Evolutionary conservation across 2,113 vertebrate species (phyloP), one percentile per base, ranked within the genome.

Genomic region (Tinamus guttatus): DNA sequence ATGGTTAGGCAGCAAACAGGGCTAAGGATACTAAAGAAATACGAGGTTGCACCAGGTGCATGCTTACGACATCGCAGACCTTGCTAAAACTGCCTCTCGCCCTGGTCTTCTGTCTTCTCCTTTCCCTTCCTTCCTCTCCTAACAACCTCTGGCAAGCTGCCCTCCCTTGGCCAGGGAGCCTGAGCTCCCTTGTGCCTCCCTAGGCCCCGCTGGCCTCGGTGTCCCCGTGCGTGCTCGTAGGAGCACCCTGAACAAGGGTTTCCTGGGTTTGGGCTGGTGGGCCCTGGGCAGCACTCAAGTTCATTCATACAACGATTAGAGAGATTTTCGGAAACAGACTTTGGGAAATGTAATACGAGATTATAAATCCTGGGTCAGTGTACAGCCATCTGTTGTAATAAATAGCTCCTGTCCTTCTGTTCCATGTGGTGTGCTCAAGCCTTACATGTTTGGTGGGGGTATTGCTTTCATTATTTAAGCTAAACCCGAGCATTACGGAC

Each of bases 271-370:
- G 40, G 87, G 62, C 77, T 17, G n/a, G 17, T 59, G 81, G 34
- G 70, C 32, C 52, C 70, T 51, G 70, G 74, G 7, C 58, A 74
- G 49, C 4, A 0, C 71, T 96, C 1, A 45, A 76, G 86, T 95
- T 96, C 95, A 96, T 96, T 97, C 94, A 97, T 90, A 89, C 83
- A 21, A 76, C 94, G 96, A 97, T 96, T 96, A 96, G 92, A 96
- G 92, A 85, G 93, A 95, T 94, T 96, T 96, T 95, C 86, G 85
- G 94, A 94, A 96, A 90, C 92, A 96, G 95, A 88, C 90, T 95
- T 87, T 56, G 78, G 93, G 96, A 96, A 94, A 96, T 96, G 95
- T 97, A 97, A 94, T 89, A 76, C 62, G 74, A 90, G 73, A 91
- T 95, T 86, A 95, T 86, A 86, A 94, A 89, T 87, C 96, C 94